Base-by-base conservation (phyloP, 2,888 invertebrate species). In the Acanthosoma haemorrhoidale region DNA sequence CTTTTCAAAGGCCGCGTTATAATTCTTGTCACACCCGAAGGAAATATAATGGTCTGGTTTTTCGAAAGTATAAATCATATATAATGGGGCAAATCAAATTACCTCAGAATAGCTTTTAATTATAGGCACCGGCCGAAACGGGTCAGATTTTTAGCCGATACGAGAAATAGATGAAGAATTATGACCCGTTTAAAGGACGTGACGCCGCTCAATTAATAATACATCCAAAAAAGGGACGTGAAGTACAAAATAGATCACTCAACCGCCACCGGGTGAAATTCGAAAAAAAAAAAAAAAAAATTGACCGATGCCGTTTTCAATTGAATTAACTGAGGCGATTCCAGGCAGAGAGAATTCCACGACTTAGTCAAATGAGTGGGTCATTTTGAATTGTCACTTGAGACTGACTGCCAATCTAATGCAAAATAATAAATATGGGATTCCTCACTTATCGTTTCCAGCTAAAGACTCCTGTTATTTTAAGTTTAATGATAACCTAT, bases 101-200 rank as follows among this genome's bases (percentile, higher is more conserved):
- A n/a, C n/a, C 51, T 51, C 51, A 25, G 21, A 51, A 51, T 51
- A 51, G 51, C 51, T 51, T 51, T 51, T 51, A 51, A 51, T 51
- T 51, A 51, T 51, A 51, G 51, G 25, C 51, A n/a, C 13, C 51
- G 51, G n/a, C 29, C 13, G 51, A 51, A 51, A 25, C 51, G 6
- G 51, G 51, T 25, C 51, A 25, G 51, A n/a, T n/a, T 51, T 51
- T 51, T 25, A 25, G 51, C 51, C 36, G 61, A 61, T 61, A 61
- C 21, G 36, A 61, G 61, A 61, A 36, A 36, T 36, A 61, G 34
- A 61, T 36, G 32, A 61, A 61, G 32, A 61, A 61, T 61, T 61
- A 61, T 21, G 21, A n/a, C 21, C 36, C 61, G 36, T 61, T 61
- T 61, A 61, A 36, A 21, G 36, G 34, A 36, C 61, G 36, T 16